Evolutionary conservation across 1,140 invertebrate species (phyloP), one percentile per base, ranked within the genome.

Genomic region (Brachystomella parvula): DNA sequence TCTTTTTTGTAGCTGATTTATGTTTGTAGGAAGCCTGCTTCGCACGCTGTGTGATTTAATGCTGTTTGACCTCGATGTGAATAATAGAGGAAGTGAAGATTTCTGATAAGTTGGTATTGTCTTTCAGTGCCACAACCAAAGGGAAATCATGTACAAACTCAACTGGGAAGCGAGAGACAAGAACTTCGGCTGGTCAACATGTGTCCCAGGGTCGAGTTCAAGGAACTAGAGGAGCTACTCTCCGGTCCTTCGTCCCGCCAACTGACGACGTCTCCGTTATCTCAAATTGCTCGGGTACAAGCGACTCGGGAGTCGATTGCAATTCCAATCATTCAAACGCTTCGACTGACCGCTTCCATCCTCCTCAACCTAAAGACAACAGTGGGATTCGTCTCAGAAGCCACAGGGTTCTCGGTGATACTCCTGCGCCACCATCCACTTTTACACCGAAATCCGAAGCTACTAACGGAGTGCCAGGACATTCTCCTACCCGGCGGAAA

Each of bases 271-370:
- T n/a, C 39, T 44, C 39, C 39, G n/a, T 12, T 44, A 53, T 24
- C 29, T 66, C 70, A 3, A 64, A 29, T 33, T 64, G 64, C 44
- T 70, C 68, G 1, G 67, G 57, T 61, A 67, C 69, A 33, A 71
- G 69, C 32, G 72, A 73, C 49, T 73, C 72, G 1, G 72, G 72
- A 6, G 67, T 71, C 15, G 71, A 72, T 32, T 71, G 71, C 33
- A 57, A 24, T 15, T 64, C 12, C 62, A 60, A 2, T 29, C 60
- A 44, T 12, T 62, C 33, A 3, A 3, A 9, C 33, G 6, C 9
- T n/a, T 62, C 15, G 31, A 12, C 31, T 6, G 3, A 19, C 9
- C 33, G 15, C 28, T 49, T 47, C 19, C 61, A 44, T 32, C 57
- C 47, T 53, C 47, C 31, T 2, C 30, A 26, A 29, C 47, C 57